phyloP scores from a whole-genome alignment of 2,888 invertebrate genomes.

The Brachypalpus laphriformis region DNA sequence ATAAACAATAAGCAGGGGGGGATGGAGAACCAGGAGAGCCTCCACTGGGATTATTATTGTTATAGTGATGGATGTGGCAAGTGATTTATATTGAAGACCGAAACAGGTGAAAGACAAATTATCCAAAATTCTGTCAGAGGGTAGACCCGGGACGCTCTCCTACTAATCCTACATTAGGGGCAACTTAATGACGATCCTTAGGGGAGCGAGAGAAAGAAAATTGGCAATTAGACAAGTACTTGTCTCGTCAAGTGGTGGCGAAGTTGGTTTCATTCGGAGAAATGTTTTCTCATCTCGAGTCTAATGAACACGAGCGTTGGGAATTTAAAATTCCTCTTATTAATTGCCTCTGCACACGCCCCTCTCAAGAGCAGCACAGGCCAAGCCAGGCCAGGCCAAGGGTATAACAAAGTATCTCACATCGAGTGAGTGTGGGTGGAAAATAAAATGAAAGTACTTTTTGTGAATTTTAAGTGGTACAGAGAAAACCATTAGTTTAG shows the following conservation, averaged over 20 bases:
- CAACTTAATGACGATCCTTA: slow-evolving; percentile 19
- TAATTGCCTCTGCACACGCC: slow-evolving; percentile 40
- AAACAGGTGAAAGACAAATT: slow-evolving; percentile 31
- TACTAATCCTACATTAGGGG: slow-evolving; percentile 11
- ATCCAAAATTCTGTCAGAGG: neutral
- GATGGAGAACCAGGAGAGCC: neutral
- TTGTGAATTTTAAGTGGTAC: slow-evolving; percentile 63
- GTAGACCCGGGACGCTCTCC: neutral
- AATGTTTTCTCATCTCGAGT: slow-evolving; percentile 10
- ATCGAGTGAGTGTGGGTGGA: neutral
- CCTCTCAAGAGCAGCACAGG: neutral
- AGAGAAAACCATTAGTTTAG: slow-evolving; percentile 66
- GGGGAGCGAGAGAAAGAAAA: neutral
- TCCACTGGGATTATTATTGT: slow-evolving; percentile 3
- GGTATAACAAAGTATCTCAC: slow-evolving; percentile 35
- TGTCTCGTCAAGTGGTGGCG: slow-evolving; percentile 37
- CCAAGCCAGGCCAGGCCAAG: slow-evolving; percentile 40
- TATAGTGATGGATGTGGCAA: slow-evolving; percentile 14
- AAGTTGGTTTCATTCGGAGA: slow-evolving; percentile 23
- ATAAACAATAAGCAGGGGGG: slow-evolving; percentile 29
- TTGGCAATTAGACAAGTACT: slow-evolving; percentile 62
- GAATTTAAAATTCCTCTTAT: slow-evolving; percentile 29
- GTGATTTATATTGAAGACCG: slow-evolving; percentile 12
- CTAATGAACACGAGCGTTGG: slow-evolving; percentile 52
- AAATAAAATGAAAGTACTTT: slow-evolving; percentile 62